phyloP scores from a whole-genome alignment of 2,113 vertebrate genomes.

The Bos indicus region DNA sequence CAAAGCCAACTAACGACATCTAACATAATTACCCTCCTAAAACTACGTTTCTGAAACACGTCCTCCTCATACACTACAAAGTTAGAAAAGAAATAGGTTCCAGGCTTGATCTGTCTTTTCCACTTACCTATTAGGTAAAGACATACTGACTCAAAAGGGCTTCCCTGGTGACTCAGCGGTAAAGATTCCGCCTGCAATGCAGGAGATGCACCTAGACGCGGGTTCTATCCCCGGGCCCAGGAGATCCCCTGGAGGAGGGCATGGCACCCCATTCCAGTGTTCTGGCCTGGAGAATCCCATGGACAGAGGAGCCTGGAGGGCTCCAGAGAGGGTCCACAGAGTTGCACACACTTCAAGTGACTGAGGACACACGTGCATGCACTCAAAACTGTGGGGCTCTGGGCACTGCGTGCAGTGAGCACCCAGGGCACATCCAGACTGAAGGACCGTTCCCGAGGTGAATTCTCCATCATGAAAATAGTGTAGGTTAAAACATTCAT shows the following conservation, averaged over 20 bases:
- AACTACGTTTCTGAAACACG: background rate
- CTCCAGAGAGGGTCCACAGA: background rate
- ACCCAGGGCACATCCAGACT: background rate
- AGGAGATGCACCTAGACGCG: background rate
- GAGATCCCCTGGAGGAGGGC: background rate
- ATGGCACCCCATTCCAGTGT: background rate
- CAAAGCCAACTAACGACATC: background rate
- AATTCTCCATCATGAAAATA: background rate
- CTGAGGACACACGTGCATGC: no score
- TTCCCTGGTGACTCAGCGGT: background rate
- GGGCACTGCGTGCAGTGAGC: background rate
- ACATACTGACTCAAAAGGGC: background rate
- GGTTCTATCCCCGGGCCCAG: background rate
- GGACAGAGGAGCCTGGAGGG: background rate
- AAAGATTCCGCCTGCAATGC: fast-evolving
- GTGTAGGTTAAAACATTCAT: background rate
- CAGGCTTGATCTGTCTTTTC: background rate
- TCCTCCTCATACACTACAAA: background rate
- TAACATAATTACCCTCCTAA: background rate
- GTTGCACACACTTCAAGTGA: background rate
- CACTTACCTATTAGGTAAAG: background rate
- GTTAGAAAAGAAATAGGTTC: background rate
- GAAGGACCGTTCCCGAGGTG: background rate
- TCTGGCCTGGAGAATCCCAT: background rate
- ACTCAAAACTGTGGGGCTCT: background rate